These are phyloP conservation scores for Habrosyne pyritoides DNA, from an alignment of 2,888 invertebrate genomes.

Conservation along the genomic window DNA sequence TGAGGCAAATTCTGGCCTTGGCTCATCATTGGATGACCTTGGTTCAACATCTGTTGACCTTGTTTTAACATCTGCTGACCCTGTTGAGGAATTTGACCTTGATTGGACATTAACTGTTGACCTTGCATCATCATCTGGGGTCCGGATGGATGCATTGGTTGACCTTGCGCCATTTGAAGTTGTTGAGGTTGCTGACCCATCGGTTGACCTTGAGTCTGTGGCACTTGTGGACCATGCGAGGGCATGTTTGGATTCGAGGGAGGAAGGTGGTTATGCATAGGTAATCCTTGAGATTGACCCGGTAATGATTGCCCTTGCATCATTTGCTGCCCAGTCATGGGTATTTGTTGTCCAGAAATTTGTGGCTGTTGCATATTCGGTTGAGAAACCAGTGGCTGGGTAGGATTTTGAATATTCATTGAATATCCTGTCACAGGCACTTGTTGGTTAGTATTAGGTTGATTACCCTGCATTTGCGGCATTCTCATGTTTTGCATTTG, in stretches of 20 bases:
- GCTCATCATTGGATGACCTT: constrained; percentile 28
- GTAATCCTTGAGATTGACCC: constrained; percentile 1
- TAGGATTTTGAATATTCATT: constrained; percentile 56
- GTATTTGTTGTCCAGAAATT: constrained; percentile 33
- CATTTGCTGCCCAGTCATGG: constrained; percentile 50
- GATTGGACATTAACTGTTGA: constrained; percentile 25
- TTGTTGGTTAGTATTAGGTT: constrained; percentile 55
- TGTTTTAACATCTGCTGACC: constrained; percentile 38
- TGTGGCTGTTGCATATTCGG: constrained; percentile 46
- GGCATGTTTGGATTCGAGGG: background rate
- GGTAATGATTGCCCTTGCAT: constrained; percentile 29
- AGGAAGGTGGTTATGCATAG: background rate
- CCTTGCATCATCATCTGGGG: constrained; percentile 47
- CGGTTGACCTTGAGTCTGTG: background rate
- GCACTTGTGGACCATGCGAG: background rate
- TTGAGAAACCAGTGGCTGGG: constrained; percentile 51
- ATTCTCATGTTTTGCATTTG: constrained; percentile 75
- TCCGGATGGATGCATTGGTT: constrained; percentile 18
- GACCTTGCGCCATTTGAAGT: constrained; percentile 25
- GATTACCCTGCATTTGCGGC: constrained; percentile 63
- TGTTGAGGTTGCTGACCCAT: constrained; percentile 28
- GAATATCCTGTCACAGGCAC: constrained; percentile 59
- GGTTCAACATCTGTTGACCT: constrained; percentile 44
- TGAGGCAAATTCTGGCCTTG: constrained; percentile 51
- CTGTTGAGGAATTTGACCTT: constrained; percentile 20